Conservation (phyloP, 2,888 invertebrate species). For the Hedya salicella region DNA sequence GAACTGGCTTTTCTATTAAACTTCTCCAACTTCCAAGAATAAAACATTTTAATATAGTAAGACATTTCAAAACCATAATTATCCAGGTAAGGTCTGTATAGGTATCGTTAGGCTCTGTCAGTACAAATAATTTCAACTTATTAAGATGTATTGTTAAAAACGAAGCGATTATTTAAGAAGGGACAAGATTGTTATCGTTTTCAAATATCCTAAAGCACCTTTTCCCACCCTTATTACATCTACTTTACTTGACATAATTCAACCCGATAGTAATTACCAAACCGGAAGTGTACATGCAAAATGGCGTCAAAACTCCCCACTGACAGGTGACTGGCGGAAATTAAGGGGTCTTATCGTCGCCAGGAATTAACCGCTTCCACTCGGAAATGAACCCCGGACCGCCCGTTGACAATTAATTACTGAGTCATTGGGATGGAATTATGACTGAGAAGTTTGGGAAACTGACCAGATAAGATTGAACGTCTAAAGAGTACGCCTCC, state of each 20-base stretch:
- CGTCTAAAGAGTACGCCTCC: not conserved
- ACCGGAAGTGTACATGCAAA: constrained; percentile 42
- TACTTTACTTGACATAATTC: constrained; percentile 31
- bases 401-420: constrained; percentile 55
- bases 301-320: constrained; percentile 44
- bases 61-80: no score
- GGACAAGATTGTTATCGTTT: no score
- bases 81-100: no score
- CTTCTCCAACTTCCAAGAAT: not conserved
- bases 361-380: constrained; percentile 66
- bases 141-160: no score
- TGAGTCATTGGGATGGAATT: constrained; percentile 36
- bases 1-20: constrained; percentile 1
- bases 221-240: constrained; percentile 22
- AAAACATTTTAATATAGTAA: not conserved
- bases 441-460: constrained; percentile 47
- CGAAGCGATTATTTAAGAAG: no score
- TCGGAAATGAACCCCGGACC: constrained; percentile 56
- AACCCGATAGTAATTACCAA: constrained; percentile 38
- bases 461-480: constrained; percentile 8
- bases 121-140: no score
- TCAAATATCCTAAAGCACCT: not conserved
- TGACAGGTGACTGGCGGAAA: constrained; percentile 70
- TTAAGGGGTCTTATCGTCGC: constrained; percentile 68
- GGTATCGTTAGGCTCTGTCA: no score